phyloP scores from a whole-genome alignment of 2,888 invertebrate genomes.

The Drosophila aldrichi region DNA sequence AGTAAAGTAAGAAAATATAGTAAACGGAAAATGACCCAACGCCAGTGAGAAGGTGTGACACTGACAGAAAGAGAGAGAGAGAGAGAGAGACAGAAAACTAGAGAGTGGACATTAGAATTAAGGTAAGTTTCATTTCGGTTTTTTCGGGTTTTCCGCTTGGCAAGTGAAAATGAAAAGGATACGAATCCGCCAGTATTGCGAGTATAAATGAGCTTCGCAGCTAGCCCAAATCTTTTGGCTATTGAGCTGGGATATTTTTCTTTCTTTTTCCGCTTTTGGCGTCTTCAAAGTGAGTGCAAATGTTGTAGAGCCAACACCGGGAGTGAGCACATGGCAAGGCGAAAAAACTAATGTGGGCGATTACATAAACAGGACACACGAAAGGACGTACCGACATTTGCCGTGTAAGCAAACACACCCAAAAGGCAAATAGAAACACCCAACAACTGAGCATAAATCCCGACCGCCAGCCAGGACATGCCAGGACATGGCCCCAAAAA shows the following conservation, averaged over 20 bases:
- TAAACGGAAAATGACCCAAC: conserved; percentile 47
- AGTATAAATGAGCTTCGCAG: conserved; percentile 40
- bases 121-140: conserved; percentile 56
- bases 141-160: neutral
- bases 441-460: conserved; percentile 73
- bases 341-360: conserved; percentile 74
- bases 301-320: conserved; percentile 55
- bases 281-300: conserved; percentile 58
- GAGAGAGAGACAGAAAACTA: neutral
- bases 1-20: conserved; percentile 27
- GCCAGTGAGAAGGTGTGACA: conserved; percentile 9
- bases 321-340: conserved; percentile 30
- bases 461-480: conserved; percentile 67
- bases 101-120: conserved; percentile 56
- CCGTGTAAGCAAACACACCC: conserved; percentile 73
- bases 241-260: neutral
- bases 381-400: conserved; percentile 68
- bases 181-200: conserved; percentile 22
- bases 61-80: conserved; percentile 3
- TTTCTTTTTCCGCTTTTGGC: conserved; percentile 8
- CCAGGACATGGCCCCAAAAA: conserved; percentile 49
- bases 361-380: conserved; percentile 81
- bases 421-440: conserved; percentile 68
- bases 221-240: conserved; percentile 22
- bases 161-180: conserved; percentile 52